These are phyloP conservation scores for Eremophila alpestris DNA, from an alignment of 2,797 vertebrate species.

Conservation along the genomic window DNA sequence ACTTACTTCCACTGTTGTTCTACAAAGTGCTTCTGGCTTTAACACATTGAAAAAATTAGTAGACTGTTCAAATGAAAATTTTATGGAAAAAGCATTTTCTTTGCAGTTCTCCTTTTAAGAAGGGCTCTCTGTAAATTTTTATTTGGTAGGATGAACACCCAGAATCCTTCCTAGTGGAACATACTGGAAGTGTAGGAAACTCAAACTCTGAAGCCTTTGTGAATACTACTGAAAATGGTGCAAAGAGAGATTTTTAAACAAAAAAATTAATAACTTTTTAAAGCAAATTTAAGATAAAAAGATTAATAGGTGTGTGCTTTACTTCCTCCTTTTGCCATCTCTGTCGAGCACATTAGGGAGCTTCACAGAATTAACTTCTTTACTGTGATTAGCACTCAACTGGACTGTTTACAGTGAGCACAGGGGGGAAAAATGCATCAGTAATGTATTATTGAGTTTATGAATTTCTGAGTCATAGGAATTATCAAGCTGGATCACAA, in stretches of 20 bases:
- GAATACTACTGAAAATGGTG: background rate
- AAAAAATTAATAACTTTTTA: background rate
- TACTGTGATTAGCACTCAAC: background rate
- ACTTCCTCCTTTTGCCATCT: background rate
- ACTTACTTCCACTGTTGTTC: background rate
- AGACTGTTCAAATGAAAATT: background rate
- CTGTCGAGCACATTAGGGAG: background rate
- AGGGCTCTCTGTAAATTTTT: background rate
- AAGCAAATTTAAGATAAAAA: background rate
- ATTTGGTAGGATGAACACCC: background rate
- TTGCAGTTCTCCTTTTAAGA: background rate
- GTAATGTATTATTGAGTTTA: background rate
- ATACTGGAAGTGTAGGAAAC: background rate
- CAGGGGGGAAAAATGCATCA: background rate
- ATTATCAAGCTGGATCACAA: background rate
- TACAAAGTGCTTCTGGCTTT: background rate
- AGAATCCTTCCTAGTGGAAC: background rate
- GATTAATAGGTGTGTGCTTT: background rate
- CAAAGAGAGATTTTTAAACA: background rate
- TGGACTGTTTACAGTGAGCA: background rate
- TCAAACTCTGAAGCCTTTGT: background rate
- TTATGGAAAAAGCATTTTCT: background rate
- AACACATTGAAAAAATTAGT: background rate
- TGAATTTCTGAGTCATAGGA: background rate
- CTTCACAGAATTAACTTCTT: background rate